Base-by-base conservation (phyloP, 2,888 invertebrate species). In the Myopa tessellatipennis region DNA sequence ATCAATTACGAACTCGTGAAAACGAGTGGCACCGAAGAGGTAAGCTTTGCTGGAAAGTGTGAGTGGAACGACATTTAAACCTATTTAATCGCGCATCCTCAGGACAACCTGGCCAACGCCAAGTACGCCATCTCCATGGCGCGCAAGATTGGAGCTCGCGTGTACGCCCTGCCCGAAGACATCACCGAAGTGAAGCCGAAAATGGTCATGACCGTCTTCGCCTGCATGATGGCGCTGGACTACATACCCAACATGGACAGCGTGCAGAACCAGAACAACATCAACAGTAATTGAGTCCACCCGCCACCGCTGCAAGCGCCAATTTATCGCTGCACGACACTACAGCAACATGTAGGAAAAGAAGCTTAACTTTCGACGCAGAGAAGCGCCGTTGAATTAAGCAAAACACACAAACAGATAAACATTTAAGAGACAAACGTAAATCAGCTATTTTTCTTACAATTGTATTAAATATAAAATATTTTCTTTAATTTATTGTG, bases 121-220 rank as follows among this genome's bases (percentile, higher is more conserved):
- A 99, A 99, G 88, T 99, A 99, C 91, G 99, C 99, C 77, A 96
- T 99, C 84, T 98, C 98, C 0, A 96, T 98, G 95, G 98, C 98
- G 8, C 93, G 99, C 70, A 98, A 98, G 86, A 96, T 96, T 86
- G 99, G 99, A 81, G 99, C 98, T 72, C 93, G 98, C 79, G 98
- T 99, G 26, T 99, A 99, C 90, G 99, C 99, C 8, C 91, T 99
- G 79, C 99, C 99, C 18, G 99, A 99, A 90, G 99, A 99, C 91
- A 98, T 99, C 86, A 96, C 98, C 58, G 98, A 99, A 91, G 94
- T 98, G 36, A 99, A 99, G 89, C 96, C 95, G 77, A 99, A 98
- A 91, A 97, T 99, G 98, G 96, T 99, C 79, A 98, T 99, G 98
- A 99, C 99, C 4, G 96, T 99, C 83, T 99, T 99, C 91, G 99